Evolutionary conservation across 64 coral and sea anemone species (phyloP).

Genomic region (Stichodactyla mertensii): DNA sequence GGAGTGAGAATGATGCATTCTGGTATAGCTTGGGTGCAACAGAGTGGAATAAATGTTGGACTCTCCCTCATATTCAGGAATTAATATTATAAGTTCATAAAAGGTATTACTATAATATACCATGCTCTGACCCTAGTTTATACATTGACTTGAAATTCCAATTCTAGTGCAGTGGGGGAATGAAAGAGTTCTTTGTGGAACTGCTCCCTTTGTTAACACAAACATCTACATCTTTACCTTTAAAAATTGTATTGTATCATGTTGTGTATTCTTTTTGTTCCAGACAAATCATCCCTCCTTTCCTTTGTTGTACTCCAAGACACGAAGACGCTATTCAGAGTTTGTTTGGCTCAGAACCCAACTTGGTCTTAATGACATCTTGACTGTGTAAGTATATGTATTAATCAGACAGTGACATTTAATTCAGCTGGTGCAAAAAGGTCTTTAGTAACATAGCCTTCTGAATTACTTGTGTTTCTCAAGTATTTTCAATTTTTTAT

Average conservation of each 20-base stretch:
- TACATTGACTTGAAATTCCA: too few species aligned
- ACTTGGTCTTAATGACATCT: constrained; percentile 57
- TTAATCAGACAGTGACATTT: background rate
- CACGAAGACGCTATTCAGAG: constrained; percentile 80
- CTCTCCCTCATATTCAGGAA: background rate
- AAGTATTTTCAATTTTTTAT: background rate
- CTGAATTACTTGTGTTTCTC: background rate
- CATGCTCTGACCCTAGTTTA: too few species aligned
- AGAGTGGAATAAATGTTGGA: background rate
- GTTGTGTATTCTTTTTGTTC: background rate
- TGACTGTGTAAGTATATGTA: constrained; percentile 41
- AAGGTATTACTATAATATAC: too few species aligned
- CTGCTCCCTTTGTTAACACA: too few species aligned
- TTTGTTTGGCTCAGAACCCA: constrained; percentile 84
- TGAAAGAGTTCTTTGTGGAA: too few species aligned
- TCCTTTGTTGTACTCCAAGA: constrained; percentile 63
- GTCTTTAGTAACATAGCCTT: too few species aligned
- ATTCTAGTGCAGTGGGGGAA: too few species aligned
- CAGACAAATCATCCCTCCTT: constrained; percentile 79
- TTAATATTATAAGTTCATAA: too few species aligned
- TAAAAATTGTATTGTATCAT: background rate
- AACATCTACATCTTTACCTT: too few species aligned
- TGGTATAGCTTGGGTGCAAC: too few species aligned
- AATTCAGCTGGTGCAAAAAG: background rate
- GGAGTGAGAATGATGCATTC: too few species aligned